Base-by-base conservation (phyloP, 2,113 vertebrate species). In the Daubentonia madagascariensis region DNA sequence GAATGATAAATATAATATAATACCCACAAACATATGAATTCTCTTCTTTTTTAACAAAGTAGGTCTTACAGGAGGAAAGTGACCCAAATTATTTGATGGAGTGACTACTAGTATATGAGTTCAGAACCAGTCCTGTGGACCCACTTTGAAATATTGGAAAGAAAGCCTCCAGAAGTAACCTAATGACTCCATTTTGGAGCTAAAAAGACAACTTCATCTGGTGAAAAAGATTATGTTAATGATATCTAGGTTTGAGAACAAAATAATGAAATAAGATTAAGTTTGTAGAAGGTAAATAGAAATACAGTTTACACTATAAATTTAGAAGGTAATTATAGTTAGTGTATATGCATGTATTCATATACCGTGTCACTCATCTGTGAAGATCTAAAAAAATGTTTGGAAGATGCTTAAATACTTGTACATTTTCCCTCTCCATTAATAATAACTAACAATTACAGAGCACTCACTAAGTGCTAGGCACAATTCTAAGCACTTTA, bases 141-240 rank as follows among this genome's bases (percentile, higher is more conserved):
- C 7, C 1, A 79, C 10, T 79, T 35, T 50, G 28, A 22, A 45
- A 91, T 81, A 92, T 1, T 81, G 28, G 54, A 85, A 85, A 96
- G 45, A 17, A 96, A 88, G 43, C 72, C 88, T 87, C 92, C 85
- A 93, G 68, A 93, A 93, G 80, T 68, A 93, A 80, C 48, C 13
- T 30, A 84, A 61, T 78, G 30, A 89, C 25, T 97, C 20, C 45
- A 86, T 25, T 91, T 86, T 22, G 8, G 28, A 37, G 93, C 52
- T 79, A 67, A 73, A 94, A 86, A 92, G 20, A 80, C 6, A 50
- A 90, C 32, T 70, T 95, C 20, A 59, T 85, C 25, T 85, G 45
- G n/a, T 83, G 11, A 83, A 96, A 97, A 91, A 81, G 43, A 97
- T 85, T 81, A 87, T 59, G 25, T 45, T 93, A 93, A 94, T 87